phyloP scores from a whole-genome alignment of 2,888 invertebrate species.

The Apotomis turbidana region DNA sequence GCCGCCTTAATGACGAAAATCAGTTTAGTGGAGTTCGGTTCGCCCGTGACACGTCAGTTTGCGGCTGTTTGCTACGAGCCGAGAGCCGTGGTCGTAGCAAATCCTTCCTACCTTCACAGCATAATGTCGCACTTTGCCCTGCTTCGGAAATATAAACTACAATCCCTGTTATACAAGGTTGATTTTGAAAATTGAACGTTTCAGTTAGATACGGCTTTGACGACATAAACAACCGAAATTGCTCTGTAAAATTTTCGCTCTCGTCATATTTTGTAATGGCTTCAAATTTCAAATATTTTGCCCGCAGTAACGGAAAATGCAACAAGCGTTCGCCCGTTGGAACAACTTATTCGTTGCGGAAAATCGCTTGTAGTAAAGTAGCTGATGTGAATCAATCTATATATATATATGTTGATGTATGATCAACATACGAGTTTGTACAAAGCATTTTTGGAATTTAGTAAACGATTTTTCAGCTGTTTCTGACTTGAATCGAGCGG shows the following conservation, averaged over 20 bases:
- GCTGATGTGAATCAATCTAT: constrained; percentile 3
- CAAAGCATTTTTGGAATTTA: neutral
- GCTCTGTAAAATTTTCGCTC: constrained; percentile 39
- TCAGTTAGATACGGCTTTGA: neutral
- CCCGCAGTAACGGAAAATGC: constrained; percentile 39
- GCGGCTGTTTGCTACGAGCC: constrained; percentile 50
- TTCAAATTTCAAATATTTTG: constrained; percentile 43
- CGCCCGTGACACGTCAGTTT: constrained; percentile 53
- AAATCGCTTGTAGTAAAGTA: constrained; percentile 16
- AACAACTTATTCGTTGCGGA: constrained; percentile 31
- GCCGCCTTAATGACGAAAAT: constrained; percentile 58
- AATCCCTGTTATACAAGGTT: neutral
- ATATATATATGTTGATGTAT: neutral
- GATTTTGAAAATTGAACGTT: neutral
- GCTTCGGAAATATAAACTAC: constrained; percentile 2
- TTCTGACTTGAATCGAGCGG: neutral
- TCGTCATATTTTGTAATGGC: constrained; percentile 37
- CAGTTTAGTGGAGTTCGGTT: constrained; percentile 56
- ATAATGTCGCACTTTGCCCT: neutral
- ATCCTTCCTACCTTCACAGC: constrained; percentile 8
- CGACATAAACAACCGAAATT: constrained; percentile 23
- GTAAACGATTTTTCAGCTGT: neutral
- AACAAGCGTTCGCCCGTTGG: constrained; percentile 45
- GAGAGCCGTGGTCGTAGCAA: constrained; percentile 42
- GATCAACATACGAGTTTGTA: neutral